These are phyloP conservation scores for Cryptoblepharus egeriae DNA, from an alignment of 2,797 vertebrate species.

Conservation along the genomic window DNA sequence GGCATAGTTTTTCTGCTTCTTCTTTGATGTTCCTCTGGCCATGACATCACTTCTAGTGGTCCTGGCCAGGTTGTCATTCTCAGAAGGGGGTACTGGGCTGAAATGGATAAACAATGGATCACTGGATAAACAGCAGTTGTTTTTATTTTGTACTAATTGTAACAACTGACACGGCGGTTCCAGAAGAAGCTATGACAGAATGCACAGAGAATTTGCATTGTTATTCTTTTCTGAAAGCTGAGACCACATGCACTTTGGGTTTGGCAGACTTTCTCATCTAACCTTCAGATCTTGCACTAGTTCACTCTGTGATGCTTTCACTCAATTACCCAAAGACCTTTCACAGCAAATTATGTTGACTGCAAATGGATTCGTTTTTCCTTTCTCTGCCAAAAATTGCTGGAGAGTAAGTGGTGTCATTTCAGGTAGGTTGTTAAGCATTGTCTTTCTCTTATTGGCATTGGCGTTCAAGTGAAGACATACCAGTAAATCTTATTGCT, in stretches of 20 bases:
- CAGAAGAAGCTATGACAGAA: background rate
- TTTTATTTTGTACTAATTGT: background rate
- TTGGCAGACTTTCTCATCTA: background rate
- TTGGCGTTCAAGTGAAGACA: conserved; percentile 24
- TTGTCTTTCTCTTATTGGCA: background rate
- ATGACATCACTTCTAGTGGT: too few relatives aligned
- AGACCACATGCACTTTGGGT: conserved; percentile 4
- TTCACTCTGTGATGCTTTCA: background rate
- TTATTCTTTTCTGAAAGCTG: background rate
- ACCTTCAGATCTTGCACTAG: conserved; percentile 1
- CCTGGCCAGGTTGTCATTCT: too few relatives aligned
- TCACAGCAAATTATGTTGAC: conserved; percentile 7
- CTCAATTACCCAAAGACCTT: conserved; percentile 10
- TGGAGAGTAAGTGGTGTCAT: background rate
- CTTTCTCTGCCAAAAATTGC: background rate
- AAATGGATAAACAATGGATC: too few relatives aligned
- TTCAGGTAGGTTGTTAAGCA: background rate
- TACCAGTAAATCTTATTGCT: too few relatives aligned
- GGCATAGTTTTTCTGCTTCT: too few relatives aligned
- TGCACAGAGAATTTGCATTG: background rate
- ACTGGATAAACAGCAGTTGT: background rate
- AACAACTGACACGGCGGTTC: background rate
- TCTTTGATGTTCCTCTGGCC: too few relatives aligned
- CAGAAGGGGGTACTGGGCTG: too few relatives aligned
- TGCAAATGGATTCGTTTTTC: background rate